Base-by-base conservation (phyloP, 2,113 vertebrate species). In the Lepus americanus region DNA sequence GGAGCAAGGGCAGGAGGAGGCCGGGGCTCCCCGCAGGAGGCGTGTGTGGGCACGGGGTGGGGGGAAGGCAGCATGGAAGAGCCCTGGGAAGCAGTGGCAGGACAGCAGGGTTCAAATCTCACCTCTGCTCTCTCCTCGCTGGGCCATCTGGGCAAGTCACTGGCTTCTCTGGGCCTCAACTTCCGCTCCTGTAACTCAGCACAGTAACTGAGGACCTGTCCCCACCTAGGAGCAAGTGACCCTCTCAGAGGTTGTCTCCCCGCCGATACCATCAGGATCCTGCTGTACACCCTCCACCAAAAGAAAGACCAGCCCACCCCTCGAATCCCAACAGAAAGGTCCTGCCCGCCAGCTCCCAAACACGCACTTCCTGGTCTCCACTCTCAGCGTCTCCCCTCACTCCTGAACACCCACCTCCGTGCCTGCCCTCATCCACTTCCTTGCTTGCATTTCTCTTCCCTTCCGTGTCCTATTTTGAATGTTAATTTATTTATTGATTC, bases 341-440 rank as follows among this genome's bases (percentile, higher is more conserved):
- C 55, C 82, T 31, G 11, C 17, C 19, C 59, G 5, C 72, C 19
- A 72, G 55, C n/a, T 1, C 36, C 77, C 82, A 76, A 69, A 76
- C 13, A 3, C 33, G 8, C 44, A 44, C 0, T 31, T 77, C 69
- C 66, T 7, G 55, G 27, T 27, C 44, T 83, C 51, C 20, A 3
- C 31, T 61, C 77, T 80, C 17, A 3, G 16, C 19, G 20, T 8
- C 51, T 64, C 17, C n/a, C 14, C 23, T 63, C 64, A 80, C 22
- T 66, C 67, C 69, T 66, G 36, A 22, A 39, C 4, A 19, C 20
- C 3, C 27, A 59, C 66, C 9, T 36, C 73, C 29, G 0, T 11
- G 23, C 19, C 49, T 93, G 49, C 93, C 81, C 73, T 95, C 67
- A 23, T 88, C 64, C 22, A 16, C 33, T 89, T 89, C 23, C 51